Evolutionary conservation across 2,113 vertebrate species (phyloP).

Genomic region (Parotia lawesii): DNA sequence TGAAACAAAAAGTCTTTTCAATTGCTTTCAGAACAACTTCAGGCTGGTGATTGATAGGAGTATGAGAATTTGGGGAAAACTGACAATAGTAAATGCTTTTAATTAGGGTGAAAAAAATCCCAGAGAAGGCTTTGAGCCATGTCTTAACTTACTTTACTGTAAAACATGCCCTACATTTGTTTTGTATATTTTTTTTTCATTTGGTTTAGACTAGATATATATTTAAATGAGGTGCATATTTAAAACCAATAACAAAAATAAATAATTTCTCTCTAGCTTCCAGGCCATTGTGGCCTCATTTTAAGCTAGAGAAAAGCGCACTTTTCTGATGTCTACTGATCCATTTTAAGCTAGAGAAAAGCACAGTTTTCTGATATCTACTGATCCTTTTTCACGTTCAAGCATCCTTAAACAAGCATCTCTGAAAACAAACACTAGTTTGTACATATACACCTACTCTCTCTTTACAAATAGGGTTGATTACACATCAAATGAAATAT

Average conservation of each 20-base stretch:
- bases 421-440: background rate
- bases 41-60: background rate
- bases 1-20: conserved; percentile 9
- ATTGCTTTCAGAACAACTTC: background rate
- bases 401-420: background rate
- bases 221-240: background rate
- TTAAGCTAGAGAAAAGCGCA: background rate
- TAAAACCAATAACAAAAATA: background rate
- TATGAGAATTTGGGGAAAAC: background rate
- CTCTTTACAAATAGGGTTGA: background rate
- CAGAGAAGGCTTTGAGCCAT: background rate
- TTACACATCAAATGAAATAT: background rate
- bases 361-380: background rate
- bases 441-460: background rate
- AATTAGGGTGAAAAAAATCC: background rate
- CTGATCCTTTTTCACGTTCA: background rate
- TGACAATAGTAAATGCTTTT: background rate
- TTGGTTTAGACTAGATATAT: background rate
- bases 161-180: background rate
- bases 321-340: no score
- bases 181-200: background rate
- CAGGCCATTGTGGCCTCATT: background rate
- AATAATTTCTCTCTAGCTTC: background rate
- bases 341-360: background rate
- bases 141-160: background rate